Evolutionary conservation across 2,113 vertebrate genomes (phyloP), one percentile per base, ranked within the genome.

Genomic region (Oostethus manadensis): DNA sequence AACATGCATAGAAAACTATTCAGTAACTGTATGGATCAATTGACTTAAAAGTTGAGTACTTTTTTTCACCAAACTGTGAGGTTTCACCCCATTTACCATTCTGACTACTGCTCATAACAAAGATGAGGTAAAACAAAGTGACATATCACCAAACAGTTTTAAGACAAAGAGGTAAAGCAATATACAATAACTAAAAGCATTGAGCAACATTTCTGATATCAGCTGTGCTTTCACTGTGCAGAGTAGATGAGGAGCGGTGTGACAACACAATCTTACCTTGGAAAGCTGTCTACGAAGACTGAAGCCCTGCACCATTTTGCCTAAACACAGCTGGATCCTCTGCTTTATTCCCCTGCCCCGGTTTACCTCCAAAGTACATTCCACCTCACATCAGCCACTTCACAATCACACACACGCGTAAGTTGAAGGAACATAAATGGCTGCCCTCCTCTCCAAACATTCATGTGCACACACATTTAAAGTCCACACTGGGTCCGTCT

Each of bases 301-400:
- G 83, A 91, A 90, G 64, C 88, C 85, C 76, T 91, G 89, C 79
- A 91, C 89, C 89, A 91, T 91, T 62, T 80, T 89, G 68, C 71
- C 23, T 51, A 56, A 75, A 56, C 61, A 75, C 73, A 74, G 74
- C 73, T 72, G 74, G 71, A 79, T 64, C 66, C 60, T 65, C 73
- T 51, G 49, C 21, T 67, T 67, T 72, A 71, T 58, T 76, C 64
- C 53, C 38, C 67, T 70, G 45, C 44, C 54, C 68, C 72, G 51
- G 70, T 56, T 66, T 60, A 57, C 61, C 59, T 76, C 69, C 60
- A 68, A 74, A 58, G 70, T 49, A 61, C 78, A 81, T 66, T 64
- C 50, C 1, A 18, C 66, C 77, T 77, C 60, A 76, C 66, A 76
- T 33, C 51, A 51, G 53, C 23, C 56, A 62, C 42, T 51, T 26